phyloP scores from a whole-genome alignment of 2,113 vertebrate genomes.

The Cygnus atratus region DNA sequence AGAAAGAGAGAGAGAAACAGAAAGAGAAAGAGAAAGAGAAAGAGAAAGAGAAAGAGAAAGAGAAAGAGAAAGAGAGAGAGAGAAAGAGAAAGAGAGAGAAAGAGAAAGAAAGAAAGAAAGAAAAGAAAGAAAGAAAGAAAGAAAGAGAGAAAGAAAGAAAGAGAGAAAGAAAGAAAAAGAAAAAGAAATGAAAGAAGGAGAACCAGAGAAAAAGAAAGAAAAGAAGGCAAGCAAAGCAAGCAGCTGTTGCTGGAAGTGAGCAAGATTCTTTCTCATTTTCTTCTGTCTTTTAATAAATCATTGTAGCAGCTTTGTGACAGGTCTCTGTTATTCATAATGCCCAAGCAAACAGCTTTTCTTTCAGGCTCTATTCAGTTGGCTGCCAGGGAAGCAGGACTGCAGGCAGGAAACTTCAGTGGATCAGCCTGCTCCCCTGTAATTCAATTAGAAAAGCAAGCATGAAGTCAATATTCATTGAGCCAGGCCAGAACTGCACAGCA shows the following conservation, averaged over 20 bases:
- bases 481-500: constrained; percentile 45
- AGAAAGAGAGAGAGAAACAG: too few species aligned
- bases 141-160: too few species aligned
- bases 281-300: constrained; percentile 80
- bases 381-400: constrained; percentile 71
- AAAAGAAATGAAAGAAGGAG: neutral
- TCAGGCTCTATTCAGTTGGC: constrained; percentile 75
- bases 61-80: neutral
- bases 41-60: neutral
- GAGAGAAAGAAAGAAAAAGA: neutral
- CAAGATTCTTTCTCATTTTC: constrained; percentile 60
- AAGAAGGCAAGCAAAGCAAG: constrained; percentile 50
- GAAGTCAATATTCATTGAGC: constrained; percentile 81
- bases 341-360: constrained; percentile 82
- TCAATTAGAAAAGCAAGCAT: constrained; percentile 85
- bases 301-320: constrained; percentile 74
- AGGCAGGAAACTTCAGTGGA: constrained; percentile 66
- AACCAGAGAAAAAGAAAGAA: neutral
- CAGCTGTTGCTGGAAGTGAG: constrained; percentile 80
- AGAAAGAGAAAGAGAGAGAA: too few species aligned
- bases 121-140: too few species aligned
- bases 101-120: neutral
- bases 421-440: constrained; percentile 74
- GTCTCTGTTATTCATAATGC: constrained; percentile 77
- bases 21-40: too few species aligned